phyloP scores from a whole-genome alignment of 2,797 vertebrate species.

The Myotis pilosus region DNA sequence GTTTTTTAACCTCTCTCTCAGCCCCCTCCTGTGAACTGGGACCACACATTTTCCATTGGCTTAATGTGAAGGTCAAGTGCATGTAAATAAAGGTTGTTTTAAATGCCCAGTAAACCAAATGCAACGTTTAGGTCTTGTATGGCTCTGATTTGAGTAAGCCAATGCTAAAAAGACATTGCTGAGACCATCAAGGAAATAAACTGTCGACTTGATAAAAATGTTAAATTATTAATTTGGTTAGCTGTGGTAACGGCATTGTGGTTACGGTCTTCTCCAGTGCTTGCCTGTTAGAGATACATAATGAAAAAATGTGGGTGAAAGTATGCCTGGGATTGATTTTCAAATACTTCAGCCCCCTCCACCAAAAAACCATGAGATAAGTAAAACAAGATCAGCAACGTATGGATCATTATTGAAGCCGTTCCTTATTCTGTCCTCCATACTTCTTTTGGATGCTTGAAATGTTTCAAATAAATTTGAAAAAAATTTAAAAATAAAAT shows the following conservation, averaged over 20 bases:
- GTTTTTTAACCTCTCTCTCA: slow-evolving; percentile 6
- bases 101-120: slow-evolving; percentile 10
- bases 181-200: not conserved
- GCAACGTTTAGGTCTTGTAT: not conserved
- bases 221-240: slow-evolving; percentile 29
- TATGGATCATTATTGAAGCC: not conserved
- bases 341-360: not conserved
- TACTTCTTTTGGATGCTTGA: slow-evolving; percentile 25
- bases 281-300: not conserved
- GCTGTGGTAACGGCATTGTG: not conserved
- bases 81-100: not conserved
- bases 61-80: not conserved
- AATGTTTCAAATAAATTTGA: slow-evolving; percentile 18
- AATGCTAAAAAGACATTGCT: not conserved
- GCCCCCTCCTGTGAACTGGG: not conserved
- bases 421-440: not conserved
- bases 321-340: slow-evolving; percentile 25
- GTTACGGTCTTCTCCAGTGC: not conserved
- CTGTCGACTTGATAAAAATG: not conserved
- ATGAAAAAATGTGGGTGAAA: not conserved
- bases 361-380: not conserved
- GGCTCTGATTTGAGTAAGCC: not conserved
- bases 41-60: not conserved
- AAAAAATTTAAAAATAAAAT: not conserved
- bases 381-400: slow-evolving; percentile 24